A percentile compares a stretch with the other conserved stretches of the same genome.
phyloP scores from a whole-genome alignment of 2,113 vertebrate species.

The Zosterops lateralis region DNA sequence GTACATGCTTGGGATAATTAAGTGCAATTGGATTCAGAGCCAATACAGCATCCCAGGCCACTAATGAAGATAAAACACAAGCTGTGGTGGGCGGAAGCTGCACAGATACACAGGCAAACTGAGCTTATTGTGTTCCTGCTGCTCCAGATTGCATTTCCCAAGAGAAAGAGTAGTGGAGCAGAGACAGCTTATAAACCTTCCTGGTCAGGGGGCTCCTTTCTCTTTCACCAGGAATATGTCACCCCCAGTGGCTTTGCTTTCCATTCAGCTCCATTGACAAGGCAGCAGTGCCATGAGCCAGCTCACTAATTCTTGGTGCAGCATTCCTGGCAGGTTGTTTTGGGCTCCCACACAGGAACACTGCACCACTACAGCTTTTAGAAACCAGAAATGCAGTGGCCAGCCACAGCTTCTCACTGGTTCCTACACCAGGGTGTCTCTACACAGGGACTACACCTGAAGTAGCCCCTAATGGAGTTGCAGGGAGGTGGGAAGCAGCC shows the following conservation, averaged over 20 bases:
- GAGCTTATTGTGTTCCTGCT: constrained; percentile 11
- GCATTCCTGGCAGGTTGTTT: background rate
- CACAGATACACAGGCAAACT: constrained; percentile 43
- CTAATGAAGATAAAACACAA: background rate
- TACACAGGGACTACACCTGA: background rate
- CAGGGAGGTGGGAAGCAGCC: background rate
- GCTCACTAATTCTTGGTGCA: background rate
- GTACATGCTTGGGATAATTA: constrained; percentile 1
- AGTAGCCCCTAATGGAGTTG: background rate
- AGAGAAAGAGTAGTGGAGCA: background rate
- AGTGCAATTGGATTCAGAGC: constrained; percentile 12
- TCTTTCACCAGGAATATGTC: background rate
- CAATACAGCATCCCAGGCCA: constrained; percentile 17
- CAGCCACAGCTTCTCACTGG: background rate
- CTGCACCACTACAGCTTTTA: background rate
- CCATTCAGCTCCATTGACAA: background rate
- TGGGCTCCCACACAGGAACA: constrained; percentile 4
- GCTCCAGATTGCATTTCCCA: background rate
- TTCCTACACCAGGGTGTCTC: background rate
- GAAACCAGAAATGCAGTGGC: background rate
- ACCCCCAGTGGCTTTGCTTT: background rate
- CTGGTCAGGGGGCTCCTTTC: background rate
- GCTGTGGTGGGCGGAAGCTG: background rate
- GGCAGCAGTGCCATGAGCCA: background rate
- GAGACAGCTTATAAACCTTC: background rate